These are phyloP conservation scores for Diadromus collaris DNA, from an alignment of 2,888 invertebrate species.

Conservation along the genomic window DNA sequence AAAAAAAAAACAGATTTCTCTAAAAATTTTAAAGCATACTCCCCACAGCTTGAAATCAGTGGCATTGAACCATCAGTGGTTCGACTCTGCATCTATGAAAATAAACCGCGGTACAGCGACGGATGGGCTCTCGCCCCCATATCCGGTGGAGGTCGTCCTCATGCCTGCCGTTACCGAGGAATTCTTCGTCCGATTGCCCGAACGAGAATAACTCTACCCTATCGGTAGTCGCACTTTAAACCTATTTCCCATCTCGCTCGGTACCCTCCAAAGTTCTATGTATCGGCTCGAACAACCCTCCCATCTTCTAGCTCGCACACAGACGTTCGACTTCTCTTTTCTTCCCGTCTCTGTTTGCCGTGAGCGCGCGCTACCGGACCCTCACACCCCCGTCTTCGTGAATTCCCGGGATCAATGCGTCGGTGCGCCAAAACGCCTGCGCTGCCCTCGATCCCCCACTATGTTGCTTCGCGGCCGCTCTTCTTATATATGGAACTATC, in stretches of 20 bases:
- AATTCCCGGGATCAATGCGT: conserved; percentile 80
- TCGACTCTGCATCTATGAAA: conserved; percentile 42
- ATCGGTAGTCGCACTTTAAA: conserved; percentile 40
- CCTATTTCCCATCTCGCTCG: conserved; percentile 38
- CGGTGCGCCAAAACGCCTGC: conserved; percentile 82
- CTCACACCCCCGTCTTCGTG: conserved; percentile 58
- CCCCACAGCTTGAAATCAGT: neutral
- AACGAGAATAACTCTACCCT: conserved; percentile 10
- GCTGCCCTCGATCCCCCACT: conserved; percentile 75
- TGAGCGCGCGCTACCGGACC: conserved; percentile 17
- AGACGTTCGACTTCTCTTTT: conserved; percentile 2
- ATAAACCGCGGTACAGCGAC: conserved; percentile 16
- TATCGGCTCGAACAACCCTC: conserved; percentile 8
- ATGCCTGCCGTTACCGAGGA: conserved; percentile 19
- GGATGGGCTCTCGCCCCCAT: conserved; percentile 29
- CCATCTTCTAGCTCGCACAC: conserved; percentile 10
- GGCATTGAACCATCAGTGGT: neutral
- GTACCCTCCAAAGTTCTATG: conserved; percentile 3
- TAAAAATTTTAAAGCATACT: neutral
- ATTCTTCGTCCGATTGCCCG: conserved; percentile 34
- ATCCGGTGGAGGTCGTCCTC: conserved; percentile 36
- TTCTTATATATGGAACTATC: conserved; percentile 40
- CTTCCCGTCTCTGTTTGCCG: conserved; percentile 54
- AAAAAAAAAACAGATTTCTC: neutral
- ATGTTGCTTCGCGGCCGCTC: conserved; percentile 32